These are phyloP conservation scores for Mormyrus lacerda DNA, from an alignment of 2,113 vertebrate genomes.

Conservation along the genomic window DNA sequence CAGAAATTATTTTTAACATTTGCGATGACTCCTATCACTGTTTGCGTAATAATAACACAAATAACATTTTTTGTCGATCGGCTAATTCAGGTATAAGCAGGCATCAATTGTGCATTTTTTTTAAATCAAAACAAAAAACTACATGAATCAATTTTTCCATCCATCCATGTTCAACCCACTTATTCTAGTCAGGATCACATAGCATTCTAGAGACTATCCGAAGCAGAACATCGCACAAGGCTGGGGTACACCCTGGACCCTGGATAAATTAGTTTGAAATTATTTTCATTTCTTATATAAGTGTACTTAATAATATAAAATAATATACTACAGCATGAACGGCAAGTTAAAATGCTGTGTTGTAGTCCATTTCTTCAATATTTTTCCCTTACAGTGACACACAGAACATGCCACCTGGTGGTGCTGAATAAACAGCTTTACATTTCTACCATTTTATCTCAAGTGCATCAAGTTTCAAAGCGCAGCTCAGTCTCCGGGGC, in stretches of 20 bases:
- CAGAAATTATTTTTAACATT: conserved; percentile 48
- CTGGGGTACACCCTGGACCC: not conserved
- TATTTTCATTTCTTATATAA: not conserved
- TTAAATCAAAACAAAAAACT: not conserved
- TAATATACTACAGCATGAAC: not conserved
- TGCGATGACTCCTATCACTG: conserved; percentile 25
- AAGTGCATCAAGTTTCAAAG: conserved; percentile 5
- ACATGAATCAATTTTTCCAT: not conserved
- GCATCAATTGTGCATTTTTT: not conserved
- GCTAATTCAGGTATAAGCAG: not conserved
- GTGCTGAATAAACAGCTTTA: conserved; percentile 10
- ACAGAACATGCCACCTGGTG: not conserved
- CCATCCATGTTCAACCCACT: not conserved
- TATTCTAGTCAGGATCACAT: not conserved
- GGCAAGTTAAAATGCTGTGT: not conserved
- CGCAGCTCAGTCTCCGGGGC: not conserved
- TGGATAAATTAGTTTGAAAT: not conserved
- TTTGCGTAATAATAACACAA: conserved; percentile 16
- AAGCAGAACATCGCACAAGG: not conserved
- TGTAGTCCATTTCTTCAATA: not conserved
- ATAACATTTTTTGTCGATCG: not conserved
- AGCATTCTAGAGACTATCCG: not conserved
- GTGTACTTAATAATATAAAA: not conserved
- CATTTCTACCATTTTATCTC: not conserved
- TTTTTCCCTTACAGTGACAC: not conserved